These are phyloP conservation scores for Python bivittatus DNA, from an alignment of 2,113 vertebrate genomes.

Conservation along the genomic window DNA sequence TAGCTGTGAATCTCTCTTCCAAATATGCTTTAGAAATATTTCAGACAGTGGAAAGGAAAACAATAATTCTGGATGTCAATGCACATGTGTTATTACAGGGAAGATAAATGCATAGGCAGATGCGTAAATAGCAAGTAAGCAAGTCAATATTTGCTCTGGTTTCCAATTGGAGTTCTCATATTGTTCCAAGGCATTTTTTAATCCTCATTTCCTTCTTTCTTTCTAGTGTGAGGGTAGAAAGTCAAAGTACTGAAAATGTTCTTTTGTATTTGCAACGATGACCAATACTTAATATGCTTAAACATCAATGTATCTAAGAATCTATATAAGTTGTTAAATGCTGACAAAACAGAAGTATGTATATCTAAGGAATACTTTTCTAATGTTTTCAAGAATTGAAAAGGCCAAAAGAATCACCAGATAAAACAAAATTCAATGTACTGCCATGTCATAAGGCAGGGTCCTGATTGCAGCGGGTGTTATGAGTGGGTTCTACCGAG, in stretches of 20 bases:
- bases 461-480: too few species aligned
- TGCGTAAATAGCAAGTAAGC: constrained; percentile 12
- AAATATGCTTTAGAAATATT: constrained; percentile 28
- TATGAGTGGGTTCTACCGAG: too few species aligned
- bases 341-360: background rate
- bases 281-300: constrained; percentile 16
- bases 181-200: constrained; percentile 28
- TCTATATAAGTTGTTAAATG: background rate
- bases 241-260: constrained; percentile 40
- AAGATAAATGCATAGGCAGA: constrained; percentile 15
- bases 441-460: background rate
- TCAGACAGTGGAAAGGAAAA: constrained; percentile 33
- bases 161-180: constrained; percentile 9
- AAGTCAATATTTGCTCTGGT: constrained; percentile 21
- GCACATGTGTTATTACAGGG: constrained; percentile 15
- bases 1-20: constrained; percentile 41
- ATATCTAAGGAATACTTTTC: background rate
- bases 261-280: constrained; percentile 20
- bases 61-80: constrained; percentile 15
- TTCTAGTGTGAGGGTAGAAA: fast-evolving
- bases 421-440: background rate
- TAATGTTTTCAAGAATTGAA: background rate
- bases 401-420: background rate
- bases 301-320: constrained; percentile 20
- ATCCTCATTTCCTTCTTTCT: constrained; percentile 27